Evolutionary conservation across 2,113 vertebrate species (phyloP), one percentile per base, ranked within the genome.

Genomic region (Sisor rabdophorus): DNA sequence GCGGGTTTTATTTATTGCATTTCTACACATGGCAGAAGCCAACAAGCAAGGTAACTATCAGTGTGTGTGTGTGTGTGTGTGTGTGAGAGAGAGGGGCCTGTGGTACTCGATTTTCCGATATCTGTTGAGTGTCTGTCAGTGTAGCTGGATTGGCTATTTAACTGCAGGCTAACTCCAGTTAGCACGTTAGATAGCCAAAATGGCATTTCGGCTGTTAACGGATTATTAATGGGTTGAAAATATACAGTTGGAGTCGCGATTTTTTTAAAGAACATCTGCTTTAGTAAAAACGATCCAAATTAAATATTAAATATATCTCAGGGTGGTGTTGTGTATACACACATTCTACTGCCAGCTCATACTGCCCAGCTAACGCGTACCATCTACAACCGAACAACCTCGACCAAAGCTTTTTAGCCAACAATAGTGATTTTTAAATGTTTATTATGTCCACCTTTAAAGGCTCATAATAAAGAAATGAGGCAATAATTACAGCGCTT

Each of bases 1-100:
- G 82, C 86, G 89, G 84, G 83, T 92, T 80, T 88, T 93, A 92
- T 92, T 93, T 92, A 91, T 93, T 91, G 88, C 88, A 89, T 87
- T 90, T 84, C 89, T 92, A 82, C 89, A 93, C 80, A 68, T 86
- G 84, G 81, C 89, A 82, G 85, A 89, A 79, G 90, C 90, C 73
- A 90, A 90, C 83, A 90, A 92, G 86, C 89, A 93, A 92, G 92
- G 92, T 93, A 73, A 82, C 2, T 44, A 20, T 48, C 48, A 22
- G 11, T 44, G 22, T 13, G n/a, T 24, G 63, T 16, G 36, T 13
- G 9, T 17, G 56, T 28, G 24, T 28, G 28, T 17, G 58, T 19
- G 58, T 2, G 28, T 19, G 61, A 19, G n/a, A 11, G 63, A 15
- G 58, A n/a, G 4, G 70, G 69, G 48, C 59, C 61, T 47, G 54